Conservation (phyloP, 2,888 invertebrate genomes). For the Drosophila longiperda region DNA sequence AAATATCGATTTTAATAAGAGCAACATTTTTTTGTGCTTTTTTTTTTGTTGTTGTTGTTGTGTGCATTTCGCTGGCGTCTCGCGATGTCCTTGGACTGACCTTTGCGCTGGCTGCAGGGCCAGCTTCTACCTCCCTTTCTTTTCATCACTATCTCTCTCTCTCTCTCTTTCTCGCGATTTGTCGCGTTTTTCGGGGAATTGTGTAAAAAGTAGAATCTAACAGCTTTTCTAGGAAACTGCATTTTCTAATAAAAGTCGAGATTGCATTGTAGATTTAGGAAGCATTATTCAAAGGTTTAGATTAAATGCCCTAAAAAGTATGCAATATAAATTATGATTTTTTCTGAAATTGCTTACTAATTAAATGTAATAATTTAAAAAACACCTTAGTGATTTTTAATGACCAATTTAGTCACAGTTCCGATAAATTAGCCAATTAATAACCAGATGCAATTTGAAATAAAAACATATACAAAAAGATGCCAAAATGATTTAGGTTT, state of each 20-base stretch:
- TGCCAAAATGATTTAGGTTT: not conserved
- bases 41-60: constrained; percentile 21
- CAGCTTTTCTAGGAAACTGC: not conserved
- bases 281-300: not conserved
- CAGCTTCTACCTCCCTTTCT: not conserved
- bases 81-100: constrained; percentile 69
- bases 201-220: not conserved
- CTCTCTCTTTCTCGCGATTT: not conserved
- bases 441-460: not conserved
- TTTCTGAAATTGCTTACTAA: not conserved
- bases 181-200: constrained; percentile 14
- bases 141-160: not conserved
- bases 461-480: not conserved
- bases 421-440: not conserved
- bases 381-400: not conserved
- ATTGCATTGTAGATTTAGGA: not conserved
- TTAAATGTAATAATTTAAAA: not conserved
- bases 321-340: not conserved
- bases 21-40: constrained; percentile 39
- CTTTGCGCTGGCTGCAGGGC: constrained; percentile 54
- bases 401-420: not conserved
- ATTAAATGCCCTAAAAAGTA: not conserved
- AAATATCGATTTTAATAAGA: constrained; percentile 75
- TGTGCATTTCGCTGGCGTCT: constrained; percentile 64
- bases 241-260: not conserved